Percentiles rank a stretch among this genome's conserved stretches.
Conservation (phyloP, 1,140 invertebrate species). For the Hirudo medicinalis region DNA sequence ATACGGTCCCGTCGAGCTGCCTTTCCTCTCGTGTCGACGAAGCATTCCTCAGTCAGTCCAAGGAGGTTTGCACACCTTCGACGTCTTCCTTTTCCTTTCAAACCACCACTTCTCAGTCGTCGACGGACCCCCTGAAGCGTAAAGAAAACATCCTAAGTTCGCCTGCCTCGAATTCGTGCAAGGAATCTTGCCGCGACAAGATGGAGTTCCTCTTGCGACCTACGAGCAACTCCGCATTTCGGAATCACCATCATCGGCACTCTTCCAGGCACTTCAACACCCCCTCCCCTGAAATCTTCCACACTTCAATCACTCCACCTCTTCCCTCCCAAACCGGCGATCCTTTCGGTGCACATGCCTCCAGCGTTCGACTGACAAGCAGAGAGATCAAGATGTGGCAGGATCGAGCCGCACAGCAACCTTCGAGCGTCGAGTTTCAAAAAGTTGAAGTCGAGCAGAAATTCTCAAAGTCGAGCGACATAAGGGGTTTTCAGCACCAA, state of each 20-base stretch:
- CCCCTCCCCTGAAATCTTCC: background rate
- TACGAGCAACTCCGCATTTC: background rate
- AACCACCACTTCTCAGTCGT: background rate
- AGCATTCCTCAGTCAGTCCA: background rate
- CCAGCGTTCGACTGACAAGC: background rate
- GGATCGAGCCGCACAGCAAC: background rate
- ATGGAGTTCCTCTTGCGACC: background rate
- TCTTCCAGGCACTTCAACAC: background rate
- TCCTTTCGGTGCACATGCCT: background rate
- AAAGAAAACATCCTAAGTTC: background rate
- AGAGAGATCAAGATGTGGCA: slow-evolving; percentile 1
- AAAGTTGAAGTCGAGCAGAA: background rate
- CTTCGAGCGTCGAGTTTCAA: background rate
- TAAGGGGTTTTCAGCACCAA: background rate
- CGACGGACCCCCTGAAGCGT: background rate
- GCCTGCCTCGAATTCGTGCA: background rate
- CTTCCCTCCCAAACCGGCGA: background rate
- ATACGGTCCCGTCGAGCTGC: background rate
- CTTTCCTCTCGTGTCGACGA: background rate
- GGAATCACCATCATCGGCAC: background rate
- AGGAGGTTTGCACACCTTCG: background rate
- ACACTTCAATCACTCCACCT: background rate
- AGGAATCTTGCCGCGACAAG: background rate
- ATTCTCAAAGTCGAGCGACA: background rate
- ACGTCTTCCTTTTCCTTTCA: background rate